Conservation (phyloP, 2,113 vertebrate species). For the Tupaia chinensis region DNA sequence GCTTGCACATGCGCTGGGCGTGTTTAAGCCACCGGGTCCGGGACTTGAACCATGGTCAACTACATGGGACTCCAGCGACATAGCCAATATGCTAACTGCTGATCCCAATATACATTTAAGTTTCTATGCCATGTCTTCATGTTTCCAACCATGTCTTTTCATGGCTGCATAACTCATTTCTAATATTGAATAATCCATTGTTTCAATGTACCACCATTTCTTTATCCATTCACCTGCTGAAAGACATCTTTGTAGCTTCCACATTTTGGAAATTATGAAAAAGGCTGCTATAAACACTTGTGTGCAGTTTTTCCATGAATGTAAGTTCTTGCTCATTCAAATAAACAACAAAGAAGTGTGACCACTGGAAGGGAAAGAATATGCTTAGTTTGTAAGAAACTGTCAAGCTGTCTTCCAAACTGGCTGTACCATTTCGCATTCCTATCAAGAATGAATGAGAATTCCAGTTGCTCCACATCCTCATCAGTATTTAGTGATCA, state of each 20-base stretch:
- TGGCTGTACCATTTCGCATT: neutral
- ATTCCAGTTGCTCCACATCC: neutral
- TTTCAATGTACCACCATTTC: neutral
- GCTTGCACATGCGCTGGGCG: too few species aligned
- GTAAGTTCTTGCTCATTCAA: neutral
- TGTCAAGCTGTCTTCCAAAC: neutral
- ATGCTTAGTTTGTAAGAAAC: neutral
- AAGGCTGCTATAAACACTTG: neutral
- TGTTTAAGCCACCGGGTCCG: too few species aligned
- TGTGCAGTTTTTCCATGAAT: neutral
- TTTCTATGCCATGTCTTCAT: too few species aligned
- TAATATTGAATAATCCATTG: neutral
- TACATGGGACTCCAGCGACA: too few species aligned
- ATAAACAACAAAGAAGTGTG: neutral
- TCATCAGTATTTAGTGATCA: neutral
- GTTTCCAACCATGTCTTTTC: neutral
- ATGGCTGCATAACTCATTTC: neutral
- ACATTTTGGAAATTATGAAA: neutral
- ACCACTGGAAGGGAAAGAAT: neutral
- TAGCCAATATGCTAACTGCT: too few species aligned
- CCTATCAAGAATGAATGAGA: neutral
- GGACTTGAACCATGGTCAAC: too few species aligned
- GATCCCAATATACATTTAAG: too few species aligned
- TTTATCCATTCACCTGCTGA: neutral
- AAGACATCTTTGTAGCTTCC: neutral